phyloP scores from a whole-genome alignment of 92 coral and sea anemone species.

The Epizoanthus scotinus region DNA sequence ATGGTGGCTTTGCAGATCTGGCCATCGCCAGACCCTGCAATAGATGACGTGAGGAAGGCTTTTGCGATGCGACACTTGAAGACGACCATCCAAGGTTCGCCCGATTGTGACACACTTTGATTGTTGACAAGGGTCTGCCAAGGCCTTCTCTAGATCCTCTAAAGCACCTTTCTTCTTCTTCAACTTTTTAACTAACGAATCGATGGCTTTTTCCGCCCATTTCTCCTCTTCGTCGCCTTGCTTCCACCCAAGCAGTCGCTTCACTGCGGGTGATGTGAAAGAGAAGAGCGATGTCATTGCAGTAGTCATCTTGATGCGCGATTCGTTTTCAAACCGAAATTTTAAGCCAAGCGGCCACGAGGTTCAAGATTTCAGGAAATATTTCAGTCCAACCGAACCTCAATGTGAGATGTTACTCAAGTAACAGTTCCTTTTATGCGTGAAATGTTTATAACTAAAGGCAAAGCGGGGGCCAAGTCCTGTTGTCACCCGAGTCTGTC shows the following conservation, averaged over 20 bases:
- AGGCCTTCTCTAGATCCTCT: slow-evolving; percentile 37
- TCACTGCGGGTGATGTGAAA: slow-evolving; percentile 39
- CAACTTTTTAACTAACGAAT: slow-evolving; percentile 36
- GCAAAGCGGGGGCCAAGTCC: slow-evolving; percentile 21
- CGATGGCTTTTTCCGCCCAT: slow-evolving; percentile 31
- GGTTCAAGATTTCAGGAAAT: neutral
- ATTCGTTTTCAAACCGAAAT: neutral
- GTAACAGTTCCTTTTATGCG: slow-evolving; percentile 32
- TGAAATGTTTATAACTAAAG: slow-evolving; percentile 17
- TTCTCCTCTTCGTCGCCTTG: slow-evolving; percentile 38
- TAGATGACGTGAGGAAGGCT: slow-evolving; percentile 41
- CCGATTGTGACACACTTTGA: slow-evolving; percentile 28
- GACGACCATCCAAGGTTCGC: slow-evolving; percentile 37
- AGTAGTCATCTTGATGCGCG: slow-evolving; percentile 12
- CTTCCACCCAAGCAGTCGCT: slow-evolving; percentile 29
- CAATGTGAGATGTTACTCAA: slow-evolving; percentile 14
- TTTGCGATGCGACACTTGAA: slow-evolving; percentile 41
- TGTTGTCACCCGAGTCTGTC: slow-evolving; percentile 26
- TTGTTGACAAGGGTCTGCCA: slow-evolving; percentile 19
- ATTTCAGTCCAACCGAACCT: slow-evolving; percentile 28
- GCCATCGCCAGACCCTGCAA: slow-evolving; percentile 43
- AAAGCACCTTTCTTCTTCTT: slow-evolving; percentile 41
- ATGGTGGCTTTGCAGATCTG: slow-evolving; percentile 38
- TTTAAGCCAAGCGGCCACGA: slow-evolving; percentile 20
- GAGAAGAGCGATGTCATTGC: slow-evolving; percentile 38